These are phyloP conservation scores for Cebus imitator DNA, from an alignment of 2,113 vertebrate genomes.

Conservation along the genomic window DNA sequence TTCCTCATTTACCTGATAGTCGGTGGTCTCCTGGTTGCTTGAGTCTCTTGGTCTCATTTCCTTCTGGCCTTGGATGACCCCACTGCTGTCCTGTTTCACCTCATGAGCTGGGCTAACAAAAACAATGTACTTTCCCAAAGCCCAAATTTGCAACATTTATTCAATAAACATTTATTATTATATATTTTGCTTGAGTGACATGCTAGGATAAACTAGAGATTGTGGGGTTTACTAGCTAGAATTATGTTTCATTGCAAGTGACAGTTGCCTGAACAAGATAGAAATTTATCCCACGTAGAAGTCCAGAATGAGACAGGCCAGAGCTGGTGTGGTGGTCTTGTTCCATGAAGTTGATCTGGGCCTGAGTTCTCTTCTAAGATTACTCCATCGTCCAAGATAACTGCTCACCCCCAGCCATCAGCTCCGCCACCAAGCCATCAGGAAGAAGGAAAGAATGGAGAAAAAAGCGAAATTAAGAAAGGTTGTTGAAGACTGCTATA, in stretches of 20 bases:
- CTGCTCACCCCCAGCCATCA: not conserved
- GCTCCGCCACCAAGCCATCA: not conserved
- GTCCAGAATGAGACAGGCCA: not conserved
- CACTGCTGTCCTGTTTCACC: not conserved
- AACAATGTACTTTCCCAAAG: not conserved
- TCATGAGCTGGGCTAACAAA: slow-evolving; percentile 2
- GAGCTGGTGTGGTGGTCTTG: not conserved
- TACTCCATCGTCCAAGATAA: not conserved
- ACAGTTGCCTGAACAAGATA: not conserved
- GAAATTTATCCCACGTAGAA: not conserved
- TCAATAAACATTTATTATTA: not conserved
- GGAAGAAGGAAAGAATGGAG: not conserved
- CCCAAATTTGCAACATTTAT: not conserved
- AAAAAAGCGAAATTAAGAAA: slow-evolving; percentile 35
- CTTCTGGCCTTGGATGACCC: not conserved
- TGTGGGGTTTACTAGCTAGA: not conserved
- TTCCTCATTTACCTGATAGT: not conserved
- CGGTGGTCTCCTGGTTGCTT: not conserved
- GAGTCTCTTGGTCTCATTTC: slow-evolving; percentile 18
- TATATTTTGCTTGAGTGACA: not conserved
- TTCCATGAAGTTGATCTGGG: not conserved
- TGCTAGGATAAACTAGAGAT: not conserved
- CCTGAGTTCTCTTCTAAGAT: not conserved
- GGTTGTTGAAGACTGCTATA: not conserved
- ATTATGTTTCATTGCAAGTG: not conserved